Evolutionary conservation across 2,113 vertebrate genomes (phyloP).

Genomic region (Spheniscus mendiculus): DNA sequence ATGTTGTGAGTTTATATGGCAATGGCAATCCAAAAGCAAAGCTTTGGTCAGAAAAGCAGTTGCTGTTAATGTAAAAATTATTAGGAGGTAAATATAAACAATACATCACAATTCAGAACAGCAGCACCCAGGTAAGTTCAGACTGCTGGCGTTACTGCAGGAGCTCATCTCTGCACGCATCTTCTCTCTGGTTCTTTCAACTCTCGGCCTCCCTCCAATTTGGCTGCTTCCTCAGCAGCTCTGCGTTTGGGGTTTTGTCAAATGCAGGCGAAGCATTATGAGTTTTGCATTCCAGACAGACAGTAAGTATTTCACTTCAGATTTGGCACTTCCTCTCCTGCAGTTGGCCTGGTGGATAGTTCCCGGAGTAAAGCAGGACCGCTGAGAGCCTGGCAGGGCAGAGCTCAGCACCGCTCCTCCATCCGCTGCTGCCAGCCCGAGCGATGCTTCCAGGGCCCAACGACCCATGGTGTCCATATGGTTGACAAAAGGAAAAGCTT

Average conservation of each 20-base stretch:
- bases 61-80: neutral
- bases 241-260: neutral
- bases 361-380: accelerated
- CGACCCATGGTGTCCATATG: accelerated
- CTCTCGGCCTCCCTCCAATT: neutral
- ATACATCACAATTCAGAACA: neutral
- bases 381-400: neutral
- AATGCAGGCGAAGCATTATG: neutral
- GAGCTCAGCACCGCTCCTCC: neutral
- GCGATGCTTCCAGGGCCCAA: neutral
- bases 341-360: accelerated
- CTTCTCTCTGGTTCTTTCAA: neutral
- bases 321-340: neutral
- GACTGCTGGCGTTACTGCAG: neutral
- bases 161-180: neutral
- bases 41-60: neutral
- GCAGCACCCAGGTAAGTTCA: neutral
- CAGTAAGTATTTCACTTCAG: neutral
- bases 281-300: neutral
- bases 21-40: neutral
- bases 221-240: neutral
- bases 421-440: neutral
- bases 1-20: neutral
- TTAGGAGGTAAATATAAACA: neutral
- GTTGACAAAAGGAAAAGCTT: neutral